Conservation (phyloP, 1,140 invertebrate species). For the Thaumetopoea pityocampa region DNA sequence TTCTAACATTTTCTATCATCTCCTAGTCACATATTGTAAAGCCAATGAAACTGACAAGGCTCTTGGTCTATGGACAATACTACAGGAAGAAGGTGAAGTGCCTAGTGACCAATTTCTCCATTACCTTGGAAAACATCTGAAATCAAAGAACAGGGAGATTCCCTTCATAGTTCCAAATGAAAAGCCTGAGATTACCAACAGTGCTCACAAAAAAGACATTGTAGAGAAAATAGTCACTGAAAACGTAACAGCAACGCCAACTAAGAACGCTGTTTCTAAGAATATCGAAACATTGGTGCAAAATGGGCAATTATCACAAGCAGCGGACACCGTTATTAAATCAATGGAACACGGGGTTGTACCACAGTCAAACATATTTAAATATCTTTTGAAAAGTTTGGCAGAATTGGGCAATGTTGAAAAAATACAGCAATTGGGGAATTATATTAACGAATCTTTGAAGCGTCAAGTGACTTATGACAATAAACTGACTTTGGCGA, state of each 20-base stretch:
- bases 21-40: constrained; percentile 82
- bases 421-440: constrained; percentile 43
- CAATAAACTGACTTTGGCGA: constrained; percentile 54
- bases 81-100: constrained; percentile 87
- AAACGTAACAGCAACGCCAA: constrained; percentile 24
- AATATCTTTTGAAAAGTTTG: constrained; percentile 45
- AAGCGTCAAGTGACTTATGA: constrained; percentile 43
- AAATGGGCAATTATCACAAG: constrained; percentile 70
- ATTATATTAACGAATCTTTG: constrained; percentile 31
- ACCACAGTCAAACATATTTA: constrained; percentile 41
- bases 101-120: constrained; percentile 82
- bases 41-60: constrained; percentile 83
- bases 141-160: constrained; percentile 78
- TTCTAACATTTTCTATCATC: constrained; percentile 83
- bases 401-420: constrained; percentile 49
- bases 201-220: constrained; percentile 13
- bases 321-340: constrained; percentile 69
- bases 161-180: constrained; percentile 81
- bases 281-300: constrained; percentile 51
- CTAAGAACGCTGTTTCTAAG: constrained; percentile 29
- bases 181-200: constrained; percentile 5
- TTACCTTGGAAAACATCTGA: constrained; percentile 80
- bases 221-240: constrained; percentile 11
- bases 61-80: constrained; percentile 84
- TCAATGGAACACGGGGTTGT: constrained; percentile 35